Percentiles rank a stretch among this genome's conserved stretches.
Conservation (phyloP, 1,140 invertebrate genomes). For the Aplysia californica region DNA sequence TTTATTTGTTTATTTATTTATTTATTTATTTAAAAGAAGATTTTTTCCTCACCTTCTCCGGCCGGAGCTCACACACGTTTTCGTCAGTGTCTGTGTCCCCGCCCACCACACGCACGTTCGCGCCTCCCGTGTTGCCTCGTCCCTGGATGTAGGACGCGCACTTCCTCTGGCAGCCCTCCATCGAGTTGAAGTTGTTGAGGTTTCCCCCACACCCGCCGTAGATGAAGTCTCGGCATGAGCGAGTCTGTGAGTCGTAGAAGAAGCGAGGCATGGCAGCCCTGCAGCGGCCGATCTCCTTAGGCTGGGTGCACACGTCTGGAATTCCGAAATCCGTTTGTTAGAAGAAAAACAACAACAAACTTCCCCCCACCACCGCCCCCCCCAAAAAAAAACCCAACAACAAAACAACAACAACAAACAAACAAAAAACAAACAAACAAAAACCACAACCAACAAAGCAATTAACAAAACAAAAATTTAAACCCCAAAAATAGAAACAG, state of each 20-base stretch:
- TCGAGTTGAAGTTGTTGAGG: slow-evolving; percentile 71
- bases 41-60: slow-evolving; percentile 22
- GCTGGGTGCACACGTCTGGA: slow-evolving; percentile 43
- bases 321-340: no score
- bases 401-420: not conserved
- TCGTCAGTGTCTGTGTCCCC: not conserved
- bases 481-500: no score
- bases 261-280: slow-evolving; percentile 62
- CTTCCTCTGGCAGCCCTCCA: slow-evolving; percentile 37
- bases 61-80: not conserved
- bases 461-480: no score
- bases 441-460: no score
- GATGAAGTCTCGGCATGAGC: slow-evolving; percentile 70
- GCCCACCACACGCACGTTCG: no score
- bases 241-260: slow-evolving; percentile 67
- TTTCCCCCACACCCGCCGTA: slow-evolving; percentile 74
- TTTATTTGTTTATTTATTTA: no score
- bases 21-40: no score
- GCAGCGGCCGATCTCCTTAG: slow-evolving; percentile 41
- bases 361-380: no score
- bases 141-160: slow-evolving; percentile 26
- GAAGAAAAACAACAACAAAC: no score
- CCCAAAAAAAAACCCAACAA: slow-evolving; percentile 15
- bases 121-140: not conserved
- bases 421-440: no score